phyloP scores from a whole-genome alignment of 1,140 invertebrate species.

The Panagrolaimus sp. region DNA sequence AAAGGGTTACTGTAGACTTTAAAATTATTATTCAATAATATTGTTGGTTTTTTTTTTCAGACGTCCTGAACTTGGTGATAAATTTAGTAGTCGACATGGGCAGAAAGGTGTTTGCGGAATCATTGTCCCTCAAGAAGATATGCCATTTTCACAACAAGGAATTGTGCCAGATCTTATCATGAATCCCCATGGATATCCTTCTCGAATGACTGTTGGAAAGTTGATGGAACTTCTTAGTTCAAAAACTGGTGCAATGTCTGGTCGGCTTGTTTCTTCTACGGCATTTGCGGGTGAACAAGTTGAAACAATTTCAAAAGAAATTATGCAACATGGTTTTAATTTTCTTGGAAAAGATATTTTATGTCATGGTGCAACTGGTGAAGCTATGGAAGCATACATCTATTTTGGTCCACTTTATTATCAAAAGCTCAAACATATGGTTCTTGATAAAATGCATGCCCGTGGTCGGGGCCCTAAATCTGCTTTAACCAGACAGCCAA shows the following conservation, averaged over 20 bases:
- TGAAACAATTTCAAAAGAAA: conserved; percentile 65
- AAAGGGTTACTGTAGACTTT: too few species aligned
- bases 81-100: conserved; percentile 96
- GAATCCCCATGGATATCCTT: conserved; percentile 99
- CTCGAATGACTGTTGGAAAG: conserved; percentile 98
- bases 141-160: conserved; percentile 90
- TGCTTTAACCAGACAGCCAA: conserved; percentile 57
- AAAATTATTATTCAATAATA: too few species aligned
- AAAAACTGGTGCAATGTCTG: conserved; percentile 85
- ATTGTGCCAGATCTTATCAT: conserved; percentile 93
- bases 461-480: conserved; percentile 82
- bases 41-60: too few species aligned
- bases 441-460: conserved; percentile 98
- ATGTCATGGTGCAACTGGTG: conserved; percentile 91
- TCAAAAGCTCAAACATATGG: conserved; percentile 96
- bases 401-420: conserved; percentile 80
- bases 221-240: conserved; percentile 89
- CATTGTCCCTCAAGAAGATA: conserved; percentile 92
- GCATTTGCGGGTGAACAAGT: conserved; percentile 92
- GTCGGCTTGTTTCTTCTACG: conserved; percentile 89
- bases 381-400: conserved; percentile 86
- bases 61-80: conserved; percentile 70
- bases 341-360: conserved; percentile 97
- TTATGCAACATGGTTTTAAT: conserved; percentile 83
- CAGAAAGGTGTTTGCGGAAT: conserved; percentile 88